Evolutionary conservation across 1,140 invertebrate species (phyloP), one percentile per base, ranked within the genome.

Genomic region (Cyrtorhinus lividipennis): DNA sequence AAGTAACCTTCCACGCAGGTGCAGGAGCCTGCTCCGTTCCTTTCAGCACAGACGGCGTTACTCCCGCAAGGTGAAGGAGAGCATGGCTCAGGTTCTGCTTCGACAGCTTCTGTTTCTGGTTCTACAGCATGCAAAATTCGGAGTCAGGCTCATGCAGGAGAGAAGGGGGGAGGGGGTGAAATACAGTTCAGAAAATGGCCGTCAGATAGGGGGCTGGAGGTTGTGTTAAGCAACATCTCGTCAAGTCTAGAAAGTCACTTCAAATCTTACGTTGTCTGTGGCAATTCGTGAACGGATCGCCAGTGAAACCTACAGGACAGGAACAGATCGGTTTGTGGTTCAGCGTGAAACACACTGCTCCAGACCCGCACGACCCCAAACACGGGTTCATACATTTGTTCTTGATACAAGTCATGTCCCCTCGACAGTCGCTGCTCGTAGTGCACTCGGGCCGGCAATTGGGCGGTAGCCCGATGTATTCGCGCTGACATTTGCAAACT

Each of bases 11-110:
- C 76, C 38, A 83, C 71, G 72, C 86, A 89, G 45, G 80, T 80
- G 69, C 87, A 91, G 26, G 83, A 81, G 68, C 45, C 69, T 68
- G 23, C 67, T 59, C 18, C 57, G 48, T 61, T 60, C 18, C 15
- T 38, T 59, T 82, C 79, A 59, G 77, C 77, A 68, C 87, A 90
- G 62, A 82, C 70, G 1, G 86, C 83, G 71, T 89, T 89, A 10
- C 84, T 76, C 46, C 89, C 90, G 72, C 90, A 92, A 5, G 88
- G 87, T 20, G 81, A 86, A 61, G 86, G 85, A 70, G 80, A 81
- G 69, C 88, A 90, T 0, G 84, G 86, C 73, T 84, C 80, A 76
- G 67, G 79, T 68, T 77, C 68, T 23, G 71, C 71, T 53, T 20
- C 63, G 2, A 18, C 45, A 24, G 53, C 60, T 30, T 27, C 24